Percentiles rank a stretch among this genome's conserved stretches.
Conservation (phyloP, 1,140 invertebrate species). For the Drosophila mojavensis region DNA sequence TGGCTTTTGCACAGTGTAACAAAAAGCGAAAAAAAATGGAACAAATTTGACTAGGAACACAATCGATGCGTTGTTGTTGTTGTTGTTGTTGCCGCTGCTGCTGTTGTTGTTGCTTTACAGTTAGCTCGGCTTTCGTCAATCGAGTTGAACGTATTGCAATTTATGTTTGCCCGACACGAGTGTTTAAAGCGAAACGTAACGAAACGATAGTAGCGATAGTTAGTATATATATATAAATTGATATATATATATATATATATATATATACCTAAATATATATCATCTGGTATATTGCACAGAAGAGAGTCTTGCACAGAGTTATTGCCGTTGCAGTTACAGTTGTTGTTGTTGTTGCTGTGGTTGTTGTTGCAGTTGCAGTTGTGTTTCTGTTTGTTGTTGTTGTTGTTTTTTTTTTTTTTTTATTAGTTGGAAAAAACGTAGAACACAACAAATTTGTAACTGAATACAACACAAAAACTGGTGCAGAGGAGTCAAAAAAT, state of each 20-base stretch:
- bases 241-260: too few relatives aligned
- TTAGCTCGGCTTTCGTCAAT: neutral
- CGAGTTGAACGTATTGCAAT: conserved; percentile 37
- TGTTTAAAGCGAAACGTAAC: conserved; percentile 25
- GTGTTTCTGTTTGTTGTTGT: conserved; percentile 8
- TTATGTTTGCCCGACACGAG: conserved; percentile 30
- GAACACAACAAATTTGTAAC: conserved; percentile 82
- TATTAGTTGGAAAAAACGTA: conserved; percentile 72
- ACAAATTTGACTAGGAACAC: conserved; percentile 53
- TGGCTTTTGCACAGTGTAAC: conserved; percentile 31
- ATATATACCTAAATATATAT: conserved; percentile 16
- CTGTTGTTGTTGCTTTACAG: conserved; percentile 14
- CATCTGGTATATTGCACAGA: conserved; percentile 56
- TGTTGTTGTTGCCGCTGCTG: conserved; percentile 19
- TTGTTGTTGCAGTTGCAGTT: conserved; percentile 25
- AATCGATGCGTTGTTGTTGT: conserved; percentile 31
- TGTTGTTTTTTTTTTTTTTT: conserved; percentile 47
- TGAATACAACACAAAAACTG: conserved; percentile 81
- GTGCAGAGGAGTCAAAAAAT: conserved; percentile 84
- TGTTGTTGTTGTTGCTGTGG: conserved; percentile 23
- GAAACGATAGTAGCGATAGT: conserved; percentile 37
- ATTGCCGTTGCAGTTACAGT: conserved; percentile 15
- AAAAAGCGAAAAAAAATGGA: conserved; percentile 34
- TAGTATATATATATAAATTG: conserved; percentile 19
- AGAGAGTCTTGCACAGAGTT: conserved; percentile 31